Evolutionary conservation across 2,888 invertebrate species (phyloP).

Genomic region (Agrotis ipsilon): DNA sequence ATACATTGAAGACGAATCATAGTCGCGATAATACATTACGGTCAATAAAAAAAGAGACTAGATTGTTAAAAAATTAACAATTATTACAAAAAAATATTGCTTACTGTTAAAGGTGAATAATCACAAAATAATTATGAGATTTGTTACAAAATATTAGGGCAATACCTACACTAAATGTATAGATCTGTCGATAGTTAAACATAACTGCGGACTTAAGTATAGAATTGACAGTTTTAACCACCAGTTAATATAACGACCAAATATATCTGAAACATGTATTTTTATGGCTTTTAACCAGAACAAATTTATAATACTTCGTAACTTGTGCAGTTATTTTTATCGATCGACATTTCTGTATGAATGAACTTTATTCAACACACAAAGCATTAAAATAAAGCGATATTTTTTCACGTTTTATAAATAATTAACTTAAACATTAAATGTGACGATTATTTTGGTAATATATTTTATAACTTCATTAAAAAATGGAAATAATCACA

Average conservation of each 20-base stretch:
- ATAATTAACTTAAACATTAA: constrained; percentile 67
- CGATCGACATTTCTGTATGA: constrained; percentile 51
- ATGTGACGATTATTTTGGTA: constrained; percentile 72
- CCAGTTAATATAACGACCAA: constrained; percentile 23
- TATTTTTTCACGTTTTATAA: constrained; percentile 57
- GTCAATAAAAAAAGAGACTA: constrained; percentile 86
- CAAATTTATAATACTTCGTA: constrained; percentile 24
- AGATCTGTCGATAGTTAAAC: constrained; percentile 50
- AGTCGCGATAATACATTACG: constrained; percentile 82
- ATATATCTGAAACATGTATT: constrained; percentile 27
- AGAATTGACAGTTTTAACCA: constrained; percentile 49
- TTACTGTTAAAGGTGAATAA: constrained; percentile 68
- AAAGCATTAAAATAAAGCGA: constrained; percentile 62
- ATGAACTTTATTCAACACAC: constrained; percentile 59
- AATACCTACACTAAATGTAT: constrained; percentile 33
- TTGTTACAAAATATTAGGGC: constrained; percentile 56
- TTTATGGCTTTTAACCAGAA: constrained; percentile 44
- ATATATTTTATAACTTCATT: constrained; percentile 63
- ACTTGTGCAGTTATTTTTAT: constrained; percentile 21
- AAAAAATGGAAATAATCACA: constrained; percentile 66
- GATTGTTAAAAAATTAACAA: constrained; percentile 85
- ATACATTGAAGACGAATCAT: constrained; percentile 69
- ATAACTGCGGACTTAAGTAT: constrained; percentile 26
- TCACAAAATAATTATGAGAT: constrained; percentile 69
- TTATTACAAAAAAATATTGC: constrained; percentile 69